A percentile compares a stretch with the other conserved stretches of the same genome.
Evolutionary conservation across 2,888 invertebrate genomes (phyloP).

Genomic region (Microdon myrmicae): DNA sequence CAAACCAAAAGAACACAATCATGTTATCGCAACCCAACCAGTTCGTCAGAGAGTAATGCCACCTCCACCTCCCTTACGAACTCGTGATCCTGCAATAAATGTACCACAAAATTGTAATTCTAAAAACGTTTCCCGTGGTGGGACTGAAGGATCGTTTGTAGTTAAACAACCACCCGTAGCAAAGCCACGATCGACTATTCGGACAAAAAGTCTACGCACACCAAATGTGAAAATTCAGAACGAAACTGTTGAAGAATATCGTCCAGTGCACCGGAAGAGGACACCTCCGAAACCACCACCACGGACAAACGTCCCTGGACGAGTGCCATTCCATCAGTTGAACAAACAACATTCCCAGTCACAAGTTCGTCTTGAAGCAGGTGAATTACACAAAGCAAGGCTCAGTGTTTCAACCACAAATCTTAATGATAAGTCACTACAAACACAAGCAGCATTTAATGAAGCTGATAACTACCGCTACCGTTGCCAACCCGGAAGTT

Average conservation of each 20-base stretch:
- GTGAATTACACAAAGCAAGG: slow-evolving; percentile 27
- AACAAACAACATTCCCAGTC: slow-evolving; percentile 43
- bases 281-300: slow-evolving; percentile 51
- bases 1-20: slow-evolving; percentile 17
- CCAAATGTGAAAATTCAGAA: slow-evolving; percentile 23
- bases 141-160: slow-evolving; percentile 16
- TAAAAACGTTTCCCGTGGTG: not conserved
- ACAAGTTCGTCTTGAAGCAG: slow-evolving; percentile 36
- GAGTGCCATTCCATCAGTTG: slow-evolving; percentile 24
- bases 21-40: slow-evolving; percentile 32
- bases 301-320: slow-evolving; percentile 33
- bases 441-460: slow-evolving; percentile 29
- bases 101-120: slow-evolving; percentile 35
- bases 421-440: slow-evolving; percentile 43
- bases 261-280: slow-evolving; percentile 11
- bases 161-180: slow-evolving; percentile 50
- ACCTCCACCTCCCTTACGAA: slow-evolving; percentile 55
- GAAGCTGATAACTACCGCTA: slow-evolving; percentile 39
- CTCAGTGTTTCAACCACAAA: slow-evolving; percentile 48
- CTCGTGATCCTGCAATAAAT: slow-evolving; percentile 58
- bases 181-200: slow-evolving; percentile 56
- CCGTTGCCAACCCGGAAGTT: slow-evolving; percentile 56
- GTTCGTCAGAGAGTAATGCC: slow-evolving; percentile 52
- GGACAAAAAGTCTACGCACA: slow-evolving; percentile 59
- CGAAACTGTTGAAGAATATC: slow-evolving; percentile 20